Evolutionary conservation across 2,113 vertebrate genomes (phyloP).

Genomic region (Equus przewalskii): DNA sequence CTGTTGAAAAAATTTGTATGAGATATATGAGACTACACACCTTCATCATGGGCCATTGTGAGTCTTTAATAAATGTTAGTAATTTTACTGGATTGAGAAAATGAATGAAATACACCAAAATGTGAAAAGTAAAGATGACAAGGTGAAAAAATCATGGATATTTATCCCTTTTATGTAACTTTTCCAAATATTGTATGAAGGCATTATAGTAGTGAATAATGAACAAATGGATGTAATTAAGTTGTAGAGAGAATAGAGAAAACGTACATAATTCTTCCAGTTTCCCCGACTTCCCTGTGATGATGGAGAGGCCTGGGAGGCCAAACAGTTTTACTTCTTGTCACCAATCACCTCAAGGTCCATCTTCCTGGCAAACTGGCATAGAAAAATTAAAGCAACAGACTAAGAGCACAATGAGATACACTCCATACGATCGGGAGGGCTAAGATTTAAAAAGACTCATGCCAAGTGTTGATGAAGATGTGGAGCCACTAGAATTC

Average conservation of each 20-base stretch:
- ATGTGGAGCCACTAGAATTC: background rate
- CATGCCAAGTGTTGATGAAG: background rate
- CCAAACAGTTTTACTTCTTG: background rate
- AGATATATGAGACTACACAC: background rate
- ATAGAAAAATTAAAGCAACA: background rate
- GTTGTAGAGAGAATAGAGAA: background rate
- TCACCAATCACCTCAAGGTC: background rate
- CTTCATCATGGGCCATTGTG: background rate
- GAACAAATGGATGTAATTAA: background rate
- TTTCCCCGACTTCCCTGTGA: background rate
- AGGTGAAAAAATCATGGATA: background rate
- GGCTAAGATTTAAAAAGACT: background rate
- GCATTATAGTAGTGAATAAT: background rate
- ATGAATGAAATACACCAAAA: background rate
- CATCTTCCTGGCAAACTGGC: background rate
- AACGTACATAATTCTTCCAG: background rate
- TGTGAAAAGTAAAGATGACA: background rate
- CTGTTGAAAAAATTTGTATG: background rate
- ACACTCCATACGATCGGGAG: background rate
- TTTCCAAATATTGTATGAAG: background rate
- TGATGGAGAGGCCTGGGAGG: background rate
- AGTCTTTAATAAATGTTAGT: background rate
- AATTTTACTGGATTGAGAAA: conserved; percentile 14
- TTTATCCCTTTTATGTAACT: background rate
- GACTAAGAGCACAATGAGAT: background rate